Conservation (phyloP, 2,113 vertebrate genomes). For the Trogon surrucura region DNA sequence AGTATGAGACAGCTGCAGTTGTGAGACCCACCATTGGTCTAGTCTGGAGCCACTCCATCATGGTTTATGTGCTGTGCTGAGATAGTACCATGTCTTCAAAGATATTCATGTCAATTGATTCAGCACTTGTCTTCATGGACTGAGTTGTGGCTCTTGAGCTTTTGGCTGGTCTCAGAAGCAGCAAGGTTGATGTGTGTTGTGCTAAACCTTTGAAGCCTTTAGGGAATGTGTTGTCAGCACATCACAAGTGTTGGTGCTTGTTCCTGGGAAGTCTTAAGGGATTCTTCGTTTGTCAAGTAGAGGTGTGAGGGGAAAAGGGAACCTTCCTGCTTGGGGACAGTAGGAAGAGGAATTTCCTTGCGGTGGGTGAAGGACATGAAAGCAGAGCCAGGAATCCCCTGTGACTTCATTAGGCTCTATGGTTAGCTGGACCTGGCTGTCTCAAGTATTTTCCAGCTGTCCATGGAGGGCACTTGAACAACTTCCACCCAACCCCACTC, state of each 20-base stretch:
- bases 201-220: neutral
- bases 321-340: neutral
- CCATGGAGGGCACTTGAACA: slow-evolving; percentile 46
- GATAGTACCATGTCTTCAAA: neutral
- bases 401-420: slow-evolving; percentile 47
- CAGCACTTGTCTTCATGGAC: neutral
- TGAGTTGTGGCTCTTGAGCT: neutral
- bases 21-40: neutral
- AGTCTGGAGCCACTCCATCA: neutral
- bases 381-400: slow-evolving; percentile 20
- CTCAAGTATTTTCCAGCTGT: slow-evolving; percentile 47
- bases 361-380: slow-evolving; percentile 1
- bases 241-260: neutral
- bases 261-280: slow-evolving; percentile 8
- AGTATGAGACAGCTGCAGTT: neutral
- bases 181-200: neutral
- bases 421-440: slow-evolving; percentile 27
- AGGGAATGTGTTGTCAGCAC: neutral
- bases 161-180: neutral
- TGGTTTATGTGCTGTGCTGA: neutral
- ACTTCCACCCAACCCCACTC: slow-evolving; percentile 38
- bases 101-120: neutral
- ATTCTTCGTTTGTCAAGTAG: neutral
- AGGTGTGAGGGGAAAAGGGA: neutral
- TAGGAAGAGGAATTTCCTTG: slow-evolving; percentile 44